Conservation (phyloP, 1,140 invertebrate species). For the Anastrepha obliqua region DNA sequence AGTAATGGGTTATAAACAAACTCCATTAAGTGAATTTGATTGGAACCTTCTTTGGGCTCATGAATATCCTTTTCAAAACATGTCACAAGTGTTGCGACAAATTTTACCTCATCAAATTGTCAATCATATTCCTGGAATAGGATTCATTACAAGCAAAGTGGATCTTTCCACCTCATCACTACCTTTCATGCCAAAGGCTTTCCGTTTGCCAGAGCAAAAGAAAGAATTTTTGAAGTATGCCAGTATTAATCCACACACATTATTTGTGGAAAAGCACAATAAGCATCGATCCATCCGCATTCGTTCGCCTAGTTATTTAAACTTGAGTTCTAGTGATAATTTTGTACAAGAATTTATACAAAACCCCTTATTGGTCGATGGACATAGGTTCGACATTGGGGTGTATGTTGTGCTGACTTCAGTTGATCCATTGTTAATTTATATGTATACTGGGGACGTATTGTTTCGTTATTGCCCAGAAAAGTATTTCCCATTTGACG, state of each 20-base stretch:
- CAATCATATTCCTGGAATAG: slow-evolving; percentile 96
- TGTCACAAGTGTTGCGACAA: slow-evolving; percentile 77
- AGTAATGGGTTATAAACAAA: slow-evolving; percentile 82
- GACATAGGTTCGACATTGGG: slow-evolving; percentile 97
- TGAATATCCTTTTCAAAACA: slow-evolving; percentile 89
- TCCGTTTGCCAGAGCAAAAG: slow-evolving; percentile 88
- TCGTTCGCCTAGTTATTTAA: slow-evolving; percentile 81
- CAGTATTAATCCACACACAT: slow-evolving; percentile 79
- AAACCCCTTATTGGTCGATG: slow-evolving; percentile 88
- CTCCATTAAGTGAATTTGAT: slow-evolving; percentile 74
- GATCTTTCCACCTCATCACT: slow-evolving; percentile 87
- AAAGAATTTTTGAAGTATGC: slow-evolving; percentile 84
- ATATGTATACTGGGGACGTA: slow-evolving; percentile 92
- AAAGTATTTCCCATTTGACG: slow-evolving; percentile 95
- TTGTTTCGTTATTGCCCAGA: slow-evolving; percentile 93
- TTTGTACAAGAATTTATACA: slow-evolving; percentile 95
- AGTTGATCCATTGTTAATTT: slow-evolving; percentile 91
- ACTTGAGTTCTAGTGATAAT: slow-evolving; percentile 83
- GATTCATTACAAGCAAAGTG: slow-evolving; percentile 96
- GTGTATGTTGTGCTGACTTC: slow-evolving; percentile 95
- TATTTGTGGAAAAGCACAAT: slow-evolving; percentile 95
- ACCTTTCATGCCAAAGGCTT: slow-evolving; percentile 89
- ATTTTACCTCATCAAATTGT: slow-evolving; percentile 87
- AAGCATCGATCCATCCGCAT: slow-evolving; percentile 92
- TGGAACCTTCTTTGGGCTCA: slow-evolving; percentile 96